These are phyloP conservation scores for Mactra quadrangularis DNA, from an alignment of 1,140 invertebrate genomes.

Conservation along the genomic window DNA sequence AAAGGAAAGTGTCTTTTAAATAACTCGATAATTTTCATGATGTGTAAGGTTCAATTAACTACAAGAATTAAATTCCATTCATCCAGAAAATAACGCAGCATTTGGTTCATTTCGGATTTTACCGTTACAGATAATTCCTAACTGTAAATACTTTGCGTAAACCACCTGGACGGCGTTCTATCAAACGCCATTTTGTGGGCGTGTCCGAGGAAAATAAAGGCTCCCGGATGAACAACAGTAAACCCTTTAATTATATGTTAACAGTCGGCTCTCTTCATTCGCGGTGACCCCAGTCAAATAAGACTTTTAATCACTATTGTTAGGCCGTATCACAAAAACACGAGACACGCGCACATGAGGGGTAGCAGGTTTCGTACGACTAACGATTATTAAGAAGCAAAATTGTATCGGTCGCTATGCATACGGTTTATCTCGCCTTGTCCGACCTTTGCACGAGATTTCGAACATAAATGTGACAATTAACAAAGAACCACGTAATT, in stretches of 20 bases:
- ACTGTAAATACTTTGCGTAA: no score
- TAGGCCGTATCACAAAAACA: constrained; percentile 30
- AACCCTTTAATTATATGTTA: constrained; percentile 20
- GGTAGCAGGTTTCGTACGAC: constrained; percentile 15
- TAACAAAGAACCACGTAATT: constrained; percentile 9
- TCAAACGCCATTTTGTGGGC: no score
- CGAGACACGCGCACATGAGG: constrained; percentile 26
- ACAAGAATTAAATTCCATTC: no score
- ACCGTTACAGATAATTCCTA: no score
- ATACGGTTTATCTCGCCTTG: not conserved
- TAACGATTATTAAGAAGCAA: not conserved
- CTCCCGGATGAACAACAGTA: no score
- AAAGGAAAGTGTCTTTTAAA: no score
- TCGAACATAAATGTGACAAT: constrained; percentile 44
- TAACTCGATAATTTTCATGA: no score
- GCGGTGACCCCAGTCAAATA: constrained; percentile 29
- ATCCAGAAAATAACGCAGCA: no score
- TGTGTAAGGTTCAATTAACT: no score
- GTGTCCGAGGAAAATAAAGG: no score
- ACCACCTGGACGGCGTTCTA: no score
- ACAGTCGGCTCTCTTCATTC: constrained; percentile 34
- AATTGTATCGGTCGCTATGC: not conserved
- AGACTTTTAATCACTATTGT: constrained; percentile 24
- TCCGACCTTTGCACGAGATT: constrained; percentile 14
- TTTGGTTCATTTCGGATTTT: no score